Evolutionary conservation across 2,888 invertebrate genomes (phyloP).

Genomic region (Caenorhabditis sinica): DNA sequence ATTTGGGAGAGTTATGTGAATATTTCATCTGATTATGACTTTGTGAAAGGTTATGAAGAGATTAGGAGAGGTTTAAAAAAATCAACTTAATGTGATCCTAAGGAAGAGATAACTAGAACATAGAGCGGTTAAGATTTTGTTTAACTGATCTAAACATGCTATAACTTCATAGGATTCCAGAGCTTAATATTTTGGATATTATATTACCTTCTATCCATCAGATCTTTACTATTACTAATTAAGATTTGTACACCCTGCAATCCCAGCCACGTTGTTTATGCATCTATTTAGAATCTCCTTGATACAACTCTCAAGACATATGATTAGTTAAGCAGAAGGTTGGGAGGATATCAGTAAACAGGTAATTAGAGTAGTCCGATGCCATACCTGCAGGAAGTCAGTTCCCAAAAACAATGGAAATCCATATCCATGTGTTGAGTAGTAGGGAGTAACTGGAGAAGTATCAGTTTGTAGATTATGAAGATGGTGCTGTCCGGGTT

Average conservation of each 20-base stretch:
- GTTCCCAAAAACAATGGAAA: slow-evolving; percentile 49
- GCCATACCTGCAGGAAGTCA: slow-evolving; percentile 52
- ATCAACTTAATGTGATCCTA: too few relatives aligned
- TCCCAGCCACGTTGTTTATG: too few relatives aligned
- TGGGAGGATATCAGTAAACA: slow-evolving; percentile 2
- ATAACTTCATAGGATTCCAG: too few relatives aligned
- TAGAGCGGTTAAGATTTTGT: too few relatives aligned
- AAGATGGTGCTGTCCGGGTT: slow-evolving; percentile 31
- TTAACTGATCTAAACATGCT: too few relatives aligned
- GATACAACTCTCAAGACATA: background rate
- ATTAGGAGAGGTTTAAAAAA: background rate
- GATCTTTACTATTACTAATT: too few relatives aligned
- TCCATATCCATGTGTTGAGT: slow-evolving; percentile 43
- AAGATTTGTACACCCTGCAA: too few relatives aligned
- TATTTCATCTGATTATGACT: too few relatives aligned
- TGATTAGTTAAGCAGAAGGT: background rate
- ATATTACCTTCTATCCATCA: too few relatives aligned
- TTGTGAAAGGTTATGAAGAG: background rate
- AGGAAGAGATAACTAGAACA: too few relatives aligned
- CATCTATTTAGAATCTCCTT: background rate
- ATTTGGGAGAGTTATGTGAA: too few relatives aligned
- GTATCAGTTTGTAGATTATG: slow-evolving; percentile 19
- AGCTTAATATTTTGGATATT: too few relatives aligned
- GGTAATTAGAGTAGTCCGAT: slow-evolving; percentile 1
- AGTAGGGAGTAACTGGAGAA: slow-evolving; percentile 45